Evolutionary conservation across 2,888 invertebrate genomes (phyloP), one percentile per base, ranked within the genome.

Genomic region (Tenthredo distinguenda): DNA sequence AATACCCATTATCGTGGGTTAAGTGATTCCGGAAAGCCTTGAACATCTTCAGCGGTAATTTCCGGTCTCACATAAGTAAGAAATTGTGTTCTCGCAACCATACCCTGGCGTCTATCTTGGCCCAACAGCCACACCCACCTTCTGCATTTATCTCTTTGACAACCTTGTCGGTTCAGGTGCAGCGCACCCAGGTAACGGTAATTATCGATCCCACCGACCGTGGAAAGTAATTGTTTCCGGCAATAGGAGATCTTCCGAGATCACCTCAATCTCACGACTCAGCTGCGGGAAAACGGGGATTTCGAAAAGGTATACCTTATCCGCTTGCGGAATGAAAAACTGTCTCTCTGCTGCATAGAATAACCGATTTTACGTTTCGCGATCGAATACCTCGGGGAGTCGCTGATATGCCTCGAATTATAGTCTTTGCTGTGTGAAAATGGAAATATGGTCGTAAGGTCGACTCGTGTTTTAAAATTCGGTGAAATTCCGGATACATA

Each of bases 151-250:
- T 58, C 37, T 58, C 79, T 79, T 62, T 79, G 58, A 79, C 79
- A 50, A 50, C 31, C 26, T 77, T 31, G 31, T 18, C 21, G 31
- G 34, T 77, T 50, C 76, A 79, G 55, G 62, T 62, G 62, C 47
- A 47, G 47, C 79, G 21, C 79, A 34, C 10, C 40, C 37, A 34
- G n/a, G 50, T 77, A 79, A 62, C 62, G n/a, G 79, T 40, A 62
- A 79, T 58, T 79, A 79, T 58, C 79, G 79, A 79, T 58, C 58
- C 37, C 34, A 47, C 31, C 37, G n/a, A 50, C 26, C n/a, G 21
- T 21, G 58, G 55, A 34, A 55, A 79, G 79, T 79, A 79, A 79
- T 79, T 79, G 79, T 79, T 79, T 79, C 79, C 79, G 62, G 37
- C 12, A 58, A 79, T 31, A 43, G 55, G 15, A 21, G 62, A 79